phyloP scores from a whole-genome alignment of 2,888 invertebrate genomes.

The Didymodactylos carnosus region DNA sequence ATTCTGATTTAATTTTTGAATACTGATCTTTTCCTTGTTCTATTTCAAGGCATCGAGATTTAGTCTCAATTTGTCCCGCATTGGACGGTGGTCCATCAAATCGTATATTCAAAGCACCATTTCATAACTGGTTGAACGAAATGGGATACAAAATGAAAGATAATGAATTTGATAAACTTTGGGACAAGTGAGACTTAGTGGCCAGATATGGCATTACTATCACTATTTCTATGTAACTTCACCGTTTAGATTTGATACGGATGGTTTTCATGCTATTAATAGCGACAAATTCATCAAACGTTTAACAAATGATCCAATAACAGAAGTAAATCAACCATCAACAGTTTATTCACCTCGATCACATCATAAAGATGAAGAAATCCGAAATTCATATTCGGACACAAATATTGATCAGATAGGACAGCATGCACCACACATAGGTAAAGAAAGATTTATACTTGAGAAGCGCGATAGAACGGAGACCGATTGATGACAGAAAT shows the following conservation, averaged over 20 bases:
- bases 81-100: slow-evolving; percentile 27
- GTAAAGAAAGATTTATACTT: no score
- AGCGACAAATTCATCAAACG: not conserved
- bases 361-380: no score
- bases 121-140: slow-evolving; percentile 25
- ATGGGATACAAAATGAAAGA: slow-evolving; percentile 29
- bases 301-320: not conserved
- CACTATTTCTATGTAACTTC: not conserved
- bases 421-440: no score
- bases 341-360: no score
- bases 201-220: no score
- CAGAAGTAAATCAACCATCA: no score
- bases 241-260: not conserved
- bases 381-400: no score
- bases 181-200: slow-evolving; percentile 23
- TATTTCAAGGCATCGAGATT: slow-evolving; percentile 23
- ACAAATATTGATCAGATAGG: no score
- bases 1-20: not conserved
- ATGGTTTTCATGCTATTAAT: not conserved
- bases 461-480: no score
- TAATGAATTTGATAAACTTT: slow-evolving; percentile 29
- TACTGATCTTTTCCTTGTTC: not conserved
- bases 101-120: slow-evolving; percentile 26
- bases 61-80: slow-evolving; percentile 28
- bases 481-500: no score